Evolutionary conservation across 2,797 vertebrate genomes (phyloP), one percentile per base, ranked within the genome.

Genomic region (Spinus pinus): DNA sequence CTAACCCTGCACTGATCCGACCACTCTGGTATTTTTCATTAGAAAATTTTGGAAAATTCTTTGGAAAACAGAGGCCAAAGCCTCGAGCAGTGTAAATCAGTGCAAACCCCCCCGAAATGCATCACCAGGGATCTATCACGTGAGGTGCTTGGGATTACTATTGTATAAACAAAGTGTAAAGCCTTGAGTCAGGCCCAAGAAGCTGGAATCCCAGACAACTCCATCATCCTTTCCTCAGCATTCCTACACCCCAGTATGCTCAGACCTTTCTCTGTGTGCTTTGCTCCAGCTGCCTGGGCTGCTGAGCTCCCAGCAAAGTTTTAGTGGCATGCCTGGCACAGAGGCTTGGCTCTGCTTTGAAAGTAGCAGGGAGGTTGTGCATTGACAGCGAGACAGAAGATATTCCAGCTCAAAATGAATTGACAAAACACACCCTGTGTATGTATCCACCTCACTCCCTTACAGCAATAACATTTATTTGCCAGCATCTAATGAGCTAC

Each of bases 131-230:
- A 94, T 88, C 70, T 79, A 58, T 79, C 93, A 95, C 39, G 6
- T 91, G 95, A 94, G 91, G 89, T 75, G 66, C 87, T 88, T 0
- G 0, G 87, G 73, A 88, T 97, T 94, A 90, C 87, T 94, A 25
- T 90, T 91, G 49, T 84, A 97, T 90, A 96, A 96, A 96, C 89
- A 96, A 86, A 93, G 91, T 42, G 64, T 60, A 90, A 91, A 94
- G 56, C 51, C 75, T 88, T 92, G 93, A 81, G 86, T 31, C 74
- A 73, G 73, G 39, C 85, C 81, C 93, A 91, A 83, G 82, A 67
- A 91, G 10, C 78, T 50, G 49, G 78, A 96, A 96, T 86, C 81
- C 71, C 90, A 91, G 95, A 94, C 91, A 84, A 46, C 75, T 94
- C 74, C 77, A 81, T 92, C 85, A 81, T 88, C 82, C 64, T 86